Evolutionary conservation across 2,113 vertebrate species (phyloP), one percentile per base, ranked within the genome.

Genomic region (Furnarius figulus): DNA sequence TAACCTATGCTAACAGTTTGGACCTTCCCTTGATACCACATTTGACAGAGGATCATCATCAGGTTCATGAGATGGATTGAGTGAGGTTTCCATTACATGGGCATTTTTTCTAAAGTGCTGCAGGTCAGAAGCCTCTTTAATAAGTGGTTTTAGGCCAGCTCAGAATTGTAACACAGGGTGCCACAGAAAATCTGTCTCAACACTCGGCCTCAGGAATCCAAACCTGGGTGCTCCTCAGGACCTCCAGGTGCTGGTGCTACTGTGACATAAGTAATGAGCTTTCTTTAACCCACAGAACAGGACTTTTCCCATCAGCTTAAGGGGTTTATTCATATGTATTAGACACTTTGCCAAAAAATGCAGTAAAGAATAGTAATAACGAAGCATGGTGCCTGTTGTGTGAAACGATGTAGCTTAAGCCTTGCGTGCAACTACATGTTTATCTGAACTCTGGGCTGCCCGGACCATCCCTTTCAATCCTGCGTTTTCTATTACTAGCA

Each of bases 1-100:
- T 62, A 90, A 66, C 13, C 15, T 53, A 33, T 37, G 12, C 11
- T 76, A 82, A 44, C 9, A 24, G 67, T 73, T 93, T 75, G 46
- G 53, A 65, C 28, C 44, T 85, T 83, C 4, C 22, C 23, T 40
- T 67, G 17, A 52, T 52, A 28, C 4, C 28, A n/a, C 12, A 19
- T 65, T 72, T 61, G 40, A 6, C 40, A 90, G 53, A 73, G 25
- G 24, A 76, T 9, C 18, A 9, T 39, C 20, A n/a, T 16, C n/a
- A 61, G 40, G 70, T 67, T 35, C 2, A 1, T 0, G 0, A 68
- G 28, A 23, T 33, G 22, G 40, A 40, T 61, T 28, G 28, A 82
- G 14, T 33, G 18, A 59, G 25, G 25, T 76, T 95, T 65, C 37
- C 63, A 46, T 24, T 27, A 14, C 5, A 39, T 3, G 59, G 24